Percentiles rank a stretch among this genome's conserved stretches.
Evolutionary conservation across 1,140 invertebrate genomes (phyloP).

Genomic region (Druon quercuslanigerum): DNA sequence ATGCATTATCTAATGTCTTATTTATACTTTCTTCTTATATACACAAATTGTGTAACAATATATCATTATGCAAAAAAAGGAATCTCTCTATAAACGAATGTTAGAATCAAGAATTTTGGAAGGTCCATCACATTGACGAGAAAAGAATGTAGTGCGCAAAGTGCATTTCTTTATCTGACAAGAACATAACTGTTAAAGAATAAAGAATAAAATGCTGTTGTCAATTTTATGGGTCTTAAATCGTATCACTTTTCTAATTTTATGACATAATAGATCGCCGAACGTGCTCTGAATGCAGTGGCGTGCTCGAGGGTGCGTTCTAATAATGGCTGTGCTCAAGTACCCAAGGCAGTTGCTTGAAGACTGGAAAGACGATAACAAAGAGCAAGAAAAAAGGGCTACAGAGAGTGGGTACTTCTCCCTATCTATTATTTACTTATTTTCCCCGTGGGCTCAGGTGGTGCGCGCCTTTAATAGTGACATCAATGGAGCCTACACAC

Average conservation of each 20-base stretch:
- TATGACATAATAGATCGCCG: conserved; percentile 26
- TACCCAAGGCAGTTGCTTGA: conserved; percentile 22
- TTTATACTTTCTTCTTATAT: too few species aligned
- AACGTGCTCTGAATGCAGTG: conserved; percentile 29
- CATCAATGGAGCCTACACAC: conserved; percentile 56
- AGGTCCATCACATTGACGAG: too few species aligned
- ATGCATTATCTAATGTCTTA: too few species aligned
- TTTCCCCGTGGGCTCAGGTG: conserved; percentile 58
- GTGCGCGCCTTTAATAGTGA: conserved; percentile 59
- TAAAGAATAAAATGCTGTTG: conserved; percentile 27
- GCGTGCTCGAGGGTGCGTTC: conserved; percentile 26
- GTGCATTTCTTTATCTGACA: too few species aligned
- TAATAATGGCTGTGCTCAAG: conserved; percentile 29
- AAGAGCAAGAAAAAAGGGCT: conserved; percentile 28
- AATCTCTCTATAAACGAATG: too few species aligned
- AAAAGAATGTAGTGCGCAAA: too few species aligned
- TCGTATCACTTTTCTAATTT: conserved; percentile 31
- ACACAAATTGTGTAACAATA: too few species aligned
- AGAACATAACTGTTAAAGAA: background rate
- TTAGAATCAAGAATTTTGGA: too few species aligned
- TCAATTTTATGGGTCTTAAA: conserved; percentile 20
- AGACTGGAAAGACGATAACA: conserved; percentile 27
- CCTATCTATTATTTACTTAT: conserved; percentile 54
- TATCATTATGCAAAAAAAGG: too few species aligned
- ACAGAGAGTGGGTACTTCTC: conserved; percentile 12